A percentile compares a stretch with the other conserved stretches of the same genome.
These are phyloP conservation scores for Agrochola lota DNA, from an alignment of 2,888 invertebrate species.

Conservation along the genomic window DNA sequence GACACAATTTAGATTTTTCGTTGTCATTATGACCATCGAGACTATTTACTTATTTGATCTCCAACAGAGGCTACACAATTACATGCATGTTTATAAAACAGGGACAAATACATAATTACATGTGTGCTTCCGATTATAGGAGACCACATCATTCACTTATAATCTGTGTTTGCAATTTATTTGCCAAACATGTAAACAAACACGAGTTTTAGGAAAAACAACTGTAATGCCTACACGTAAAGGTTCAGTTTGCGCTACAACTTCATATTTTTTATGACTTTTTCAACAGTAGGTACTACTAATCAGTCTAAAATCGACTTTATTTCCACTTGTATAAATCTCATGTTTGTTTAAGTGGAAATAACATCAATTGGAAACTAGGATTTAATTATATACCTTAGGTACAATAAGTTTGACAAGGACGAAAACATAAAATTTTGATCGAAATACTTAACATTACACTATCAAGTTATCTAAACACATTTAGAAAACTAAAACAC, in stretches of 20 bases:
- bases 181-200: too few species aligned
- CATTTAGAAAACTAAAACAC: slow-evolving; percentile 12
- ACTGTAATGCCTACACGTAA: too few species aligned
- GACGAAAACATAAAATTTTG: not conserved
- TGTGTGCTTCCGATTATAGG: not conserved
- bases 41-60: not conserved
- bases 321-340: too few species aligned
- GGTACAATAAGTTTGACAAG: not conserved
- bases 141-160: not conserved
- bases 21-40: not conserved
- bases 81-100: not conserved
- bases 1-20: not conserved
- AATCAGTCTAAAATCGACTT: too few species aligned
- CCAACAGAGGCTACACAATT: not conserved
- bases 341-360: too few species aligned
- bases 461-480: not conserved
- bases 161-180: not conserved
- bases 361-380: too few species aligned
- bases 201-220: too few species aligned
- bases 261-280: too few species aligned
- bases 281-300: too few species aligned
- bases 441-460: not conserved
- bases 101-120: not conserved
- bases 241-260: too few species aligned
- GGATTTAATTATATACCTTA: too few species aligned